phyloP scores from a whole-genome alignment of 1,140 invertebrate species.

The Drosophila carrolli region DNA sequence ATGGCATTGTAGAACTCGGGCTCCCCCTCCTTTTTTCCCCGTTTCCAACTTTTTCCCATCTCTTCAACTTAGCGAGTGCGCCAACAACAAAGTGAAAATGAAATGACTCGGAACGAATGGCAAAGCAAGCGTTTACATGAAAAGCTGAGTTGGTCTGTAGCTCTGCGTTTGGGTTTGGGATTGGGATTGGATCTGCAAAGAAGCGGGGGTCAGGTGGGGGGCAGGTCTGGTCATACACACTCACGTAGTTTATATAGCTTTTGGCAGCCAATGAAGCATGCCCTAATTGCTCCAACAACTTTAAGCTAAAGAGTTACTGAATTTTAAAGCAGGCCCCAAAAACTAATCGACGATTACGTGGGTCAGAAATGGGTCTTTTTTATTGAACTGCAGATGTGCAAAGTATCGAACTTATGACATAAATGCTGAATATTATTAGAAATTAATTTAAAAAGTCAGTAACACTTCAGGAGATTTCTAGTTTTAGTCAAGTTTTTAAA shows the following conservation, averaged over 20 bases:
- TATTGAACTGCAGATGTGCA: neutral
- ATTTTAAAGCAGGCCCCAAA: slow-evolving; percentile 31
- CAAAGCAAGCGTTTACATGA: slow-evolving; percentile 78
- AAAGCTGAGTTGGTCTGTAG: slow-evolving; percentile 49
- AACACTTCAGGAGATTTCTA: too few relatives aligned
- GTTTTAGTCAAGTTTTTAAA: too few relatives aligned
- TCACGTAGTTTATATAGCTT: slow-evolving; percentile 73
- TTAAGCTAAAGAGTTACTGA: slow-evolving; percentile 49
- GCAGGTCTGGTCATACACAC: slow-evolving; percentile 33
- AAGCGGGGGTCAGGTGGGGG: neutral
- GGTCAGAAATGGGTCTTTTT: neutral
- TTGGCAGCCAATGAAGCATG: slow-evolving; percentile 76
- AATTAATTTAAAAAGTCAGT: too few relatives aligned
- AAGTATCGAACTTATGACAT: too few relatives aligned
- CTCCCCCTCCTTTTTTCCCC: slow-evolving; percentile 3
- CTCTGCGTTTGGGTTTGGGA: slow-evolving; percentile 8
- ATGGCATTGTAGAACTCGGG: slow-evolving; percentile 50
- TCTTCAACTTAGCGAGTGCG: slow-evolving; percentile 37
- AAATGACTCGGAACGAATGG: slow-evolving; percentile 83
- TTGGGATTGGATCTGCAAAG: slow-evolving; percentile 1
- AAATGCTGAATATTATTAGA: too few relatives aligned
- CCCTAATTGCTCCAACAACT: slow-evolving; percentile 66
- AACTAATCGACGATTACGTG: neutral
- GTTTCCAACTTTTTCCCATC: neutral
- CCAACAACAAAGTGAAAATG: slow-evolving; percentile 82